phyloP scores from a whole-genome alignment of 2,113 vertebrate genomes.

The Rhea pennata region DNA sequence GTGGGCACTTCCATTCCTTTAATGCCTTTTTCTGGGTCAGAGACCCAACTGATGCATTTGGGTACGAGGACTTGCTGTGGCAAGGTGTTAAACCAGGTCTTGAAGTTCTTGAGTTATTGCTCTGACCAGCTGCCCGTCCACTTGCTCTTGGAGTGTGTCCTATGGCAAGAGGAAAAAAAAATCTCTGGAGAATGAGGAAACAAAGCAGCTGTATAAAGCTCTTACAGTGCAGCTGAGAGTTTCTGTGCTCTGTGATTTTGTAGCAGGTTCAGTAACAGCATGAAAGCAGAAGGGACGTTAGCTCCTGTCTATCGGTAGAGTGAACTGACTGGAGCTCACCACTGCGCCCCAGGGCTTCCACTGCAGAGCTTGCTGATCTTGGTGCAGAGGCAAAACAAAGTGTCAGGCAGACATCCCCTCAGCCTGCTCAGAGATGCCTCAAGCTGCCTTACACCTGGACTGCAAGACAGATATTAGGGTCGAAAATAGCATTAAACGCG shows the following conservation, averaged over 20 bases:
- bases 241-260: neutral
- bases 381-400: neutral
- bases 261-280: neutral
- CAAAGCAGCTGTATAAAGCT: neutral
- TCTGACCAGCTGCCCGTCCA: neutral
- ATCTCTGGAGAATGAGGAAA: neutral
- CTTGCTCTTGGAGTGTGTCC: neutral
- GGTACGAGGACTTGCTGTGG: neutral
- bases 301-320: neutral
- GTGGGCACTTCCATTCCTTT: neutral
- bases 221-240: neutral
- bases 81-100: accelerated
- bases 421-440: neutral
- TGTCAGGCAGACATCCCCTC: neutral
- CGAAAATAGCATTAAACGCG: neutral
- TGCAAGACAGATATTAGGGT: neutral
- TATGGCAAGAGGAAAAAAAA: neutral
- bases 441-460: neutral
- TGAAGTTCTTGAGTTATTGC: neutral
- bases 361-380: neutral
- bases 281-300: neutral
- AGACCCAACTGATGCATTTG: neutral
- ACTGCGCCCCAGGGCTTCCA: neutral
- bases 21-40: neutral
- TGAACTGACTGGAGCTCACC: neutral